Percentiles rank a stretch among this genome's conserved stretches.
Evolutionary conservation across 2,797 vertebrate genomes (phyloP).

Genomic region (Sebastes elongatus): DNA sequence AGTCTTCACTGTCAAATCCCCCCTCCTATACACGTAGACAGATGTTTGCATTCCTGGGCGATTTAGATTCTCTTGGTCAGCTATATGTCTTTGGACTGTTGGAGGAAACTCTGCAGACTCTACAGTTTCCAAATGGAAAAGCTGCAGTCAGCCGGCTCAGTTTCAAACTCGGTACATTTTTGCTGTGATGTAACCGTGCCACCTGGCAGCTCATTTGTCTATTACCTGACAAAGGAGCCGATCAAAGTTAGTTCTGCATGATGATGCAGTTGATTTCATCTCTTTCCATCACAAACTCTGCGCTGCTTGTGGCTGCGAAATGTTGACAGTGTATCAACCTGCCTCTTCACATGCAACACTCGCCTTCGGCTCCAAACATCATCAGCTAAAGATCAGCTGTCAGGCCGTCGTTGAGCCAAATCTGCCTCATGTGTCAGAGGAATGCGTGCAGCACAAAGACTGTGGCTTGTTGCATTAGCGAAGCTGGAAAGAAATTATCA

Average conservation of each 20-base stretch:
- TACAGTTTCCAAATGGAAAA: neutral
- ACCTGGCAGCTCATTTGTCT: neutral
- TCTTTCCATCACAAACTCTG: constrained; percentile 37
- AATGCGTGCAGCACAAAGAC: constrained; percentile 53
- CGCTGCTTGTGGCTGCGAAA: neutral
- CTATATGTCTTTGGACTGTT: neutral
- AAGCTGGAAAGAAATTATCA: constrained; percentile 53
- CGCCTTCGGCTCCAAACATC: constrained; percentile 33
- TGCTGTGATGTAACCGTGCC: neutral
- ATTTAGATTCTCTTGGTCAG: neutral
- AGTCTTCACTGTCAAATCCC: neutral
- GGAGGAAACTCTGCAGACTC: neutral
- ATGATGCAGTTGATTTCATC: neutral
- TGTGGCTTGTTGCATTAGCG: constrained; percentile 47
- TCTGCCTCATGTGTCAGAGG: constrained; percentile 62
- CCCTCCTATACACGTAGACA: neutral
- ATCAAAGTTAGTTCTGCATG: constrained; percentile 9
- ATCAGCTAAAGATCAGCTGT: constrained; percentile 53
- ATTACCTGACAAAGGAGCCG: neutral
- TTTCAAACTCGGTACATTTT: neutral
- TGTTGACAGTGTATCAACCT: constrained; percentile 5
- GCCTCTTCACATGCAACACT: neutral
- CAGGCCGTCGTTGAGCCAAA: constrained; percentile 43
- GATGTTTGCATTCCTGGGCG: neutral
- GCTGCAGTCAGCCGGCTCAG: neutral